phyloP scores from a whole-genome alignment of 2,113 vertebrate genomes.

The Coturnix japonica region DNA sequence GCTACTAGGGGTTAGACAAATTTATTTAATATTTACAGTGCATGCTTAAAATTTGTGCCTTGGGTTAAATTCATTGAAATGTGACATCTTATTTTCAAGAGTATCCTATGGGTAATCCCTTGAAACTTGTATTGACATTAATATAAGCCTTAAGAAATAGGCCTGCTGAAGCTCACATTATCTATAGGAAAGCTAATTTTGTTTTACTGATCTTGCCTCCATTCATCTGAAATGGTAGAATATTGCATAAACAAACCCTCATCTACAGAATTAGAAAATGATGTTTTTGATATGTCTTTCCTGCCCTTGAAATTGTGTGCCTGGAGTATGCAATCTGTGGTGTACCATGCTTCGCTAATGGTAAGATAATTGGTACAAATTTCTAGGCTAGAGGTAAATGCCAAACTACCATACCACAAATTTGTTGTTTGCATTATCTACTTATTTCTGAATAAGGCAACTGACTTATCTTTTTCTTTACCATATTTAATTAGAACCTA shows the following conservation, averaged over 20 bases:
- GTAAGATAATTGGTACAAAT: slow-evolving; percentile 64
- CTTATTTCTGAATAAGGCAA: background rate
- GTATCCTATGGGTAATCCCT: slow-evolving; percentile 65
- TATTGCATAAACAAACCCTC: slow-evolving; percentile 67
- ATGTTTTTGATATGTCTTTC: slow-evolving; percentile 44
- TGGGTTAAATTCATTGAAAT: slow-evolving; percentile 74
- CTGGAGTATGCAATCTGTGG: slow-evolving; percentile 36
- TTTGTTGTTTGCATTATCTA: slow-evolving; percentile 29
- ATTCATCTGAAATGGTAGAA: slow-evolving; percentile 34
- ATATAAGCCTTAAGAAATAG: slow-evolving; percentile 73
- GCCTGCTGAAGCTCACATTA: slow-evolving; percentile 50
- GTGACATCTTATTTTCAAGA: slow-evolving; percentile 73
- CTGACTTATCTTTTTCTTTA: slow-evolving; percentile 10
- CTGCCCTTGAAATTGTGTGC: slow-evolving; percentile 58
- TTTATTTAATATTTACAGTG: slow-evolving; percentile 75
- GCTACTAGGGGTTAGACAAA: slow-evolving; percentile 67
- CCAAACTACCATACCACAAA: slow-evolving; percentile 32
- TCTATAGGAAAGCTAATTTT: slow-evolving; percentile 57
- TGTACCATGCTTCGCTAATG: slow-evolving; percentile 53
- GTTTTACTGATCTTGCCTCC: slow-evolving; percentile 35
- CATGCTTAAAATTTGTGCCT: slow-evolving; percentile 69
- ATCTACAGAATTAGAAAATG: slow-evolving; percentile 64
- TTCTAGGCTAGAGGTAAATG: slow-evolving; percentile 46
- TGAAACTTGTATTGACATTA: slow-evolving; percentile 74
- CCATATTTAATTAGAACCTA: slow-evolving; percentile 16